phyloP scores from a whole-genome alignment of 1,140 invertebrate genomes.

The Philopotamus ludificatus region DNA sequence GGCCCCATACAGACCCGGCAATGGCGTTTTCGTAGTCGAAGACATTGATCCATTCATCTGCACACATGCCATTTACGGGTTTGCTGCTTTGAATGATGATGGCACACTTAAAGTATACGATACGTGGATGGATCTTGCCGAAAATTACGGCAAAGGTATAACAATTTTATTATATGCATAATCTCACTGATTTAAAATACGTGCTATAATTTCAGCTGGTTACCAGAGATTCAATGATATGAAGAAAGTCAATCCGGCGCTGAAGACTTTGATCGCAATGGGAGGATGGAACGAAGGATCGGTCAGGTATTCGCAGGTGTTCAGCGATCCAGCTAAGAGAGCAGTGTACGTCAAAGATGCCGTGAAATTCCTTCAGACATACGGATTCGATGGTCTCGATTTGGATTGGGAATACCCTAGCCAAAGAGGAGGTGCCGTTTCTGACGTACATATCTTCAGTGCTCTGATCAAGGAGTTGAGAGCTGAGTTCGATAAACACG shows the following conservation, averaged over 20 bases:
- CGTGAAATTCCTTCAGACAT: conserved; percentile 58
- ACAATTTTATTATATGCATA: no score
- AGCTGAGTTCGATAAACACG: conserved; percentile 56
- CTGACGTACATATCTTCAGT: conserved; percentile 54
- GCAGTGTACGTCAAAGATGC: conserved; percentile 60
- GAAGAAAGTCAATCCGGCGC: conserved; percentile 57
- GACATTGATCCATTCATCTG: conserved; percentile 69
- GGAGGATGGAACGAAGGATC: conserved; percentile 79
- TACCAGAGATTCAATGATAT: conserved; percentile 60
- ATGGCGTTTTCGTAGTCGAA: conserved; percentile 65
- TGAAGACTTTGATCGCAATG: conserved; percentile 70
- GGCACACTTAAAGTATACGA: no score
- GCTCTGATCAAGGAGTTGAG: conserved; percentile 60
- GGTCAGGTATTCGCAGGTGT: conserved; percentile 65
- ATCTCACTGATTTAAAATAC: no score
- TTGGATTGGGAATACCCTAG: conserved; percentile 81
- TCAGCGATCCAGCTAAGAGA: conserved; percentile 51
- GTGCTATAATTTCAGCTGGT: conserved; percentile 52
- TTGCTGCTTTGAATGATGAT: conserved; percentile 70
- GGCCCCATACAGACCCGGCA: conserved; percentile 65
- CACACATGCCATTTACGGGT: conserved; percentile 72
- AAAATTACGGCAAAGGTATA: no score
- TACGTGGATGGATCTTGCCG: no score
- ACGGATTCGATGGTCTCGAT: conserved; percentile 78
- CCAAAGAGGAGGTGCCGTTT: conserved; percentile 61